A percentile compares a stretch with the other conserved stretches of the same genome.
Conservation (phyloP, 2,797 vertebrate species). For the Clangula hyemalis region DNA sequence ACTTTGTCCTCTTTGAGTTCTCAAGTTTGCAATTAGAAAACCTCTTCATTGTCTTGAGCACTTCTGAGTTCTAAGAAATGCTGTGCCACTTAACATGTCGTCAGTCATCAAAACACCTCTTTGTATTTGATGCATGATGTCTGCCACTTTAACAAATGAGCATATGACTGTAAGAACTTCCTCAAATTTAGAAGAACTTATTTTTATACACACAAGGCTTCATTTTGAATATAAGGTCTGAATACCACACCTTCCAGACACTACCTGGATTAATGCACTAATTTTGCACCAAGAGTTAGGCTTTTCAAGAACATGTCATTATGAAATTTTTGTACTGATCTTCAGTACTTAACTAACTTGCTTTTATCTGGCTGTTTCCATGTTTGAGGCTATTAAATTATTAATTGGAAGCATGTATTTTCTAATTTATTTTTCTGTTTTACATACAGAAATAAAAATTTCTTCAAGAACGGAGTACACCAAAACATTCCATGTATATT, state of each 20-base stretch:
- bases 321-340: background rate
- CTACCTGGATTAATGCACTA: background rate
- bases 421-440: background rate
- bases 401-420: background rate
- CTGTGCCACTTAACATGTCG: background rate
- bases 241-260: background rate
- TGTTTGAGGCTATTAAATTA: background rate
- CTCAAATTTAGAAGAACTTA: background rate
- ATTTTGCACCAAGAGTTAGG: background rate
- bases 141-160: background rate
- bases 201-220: background rate
- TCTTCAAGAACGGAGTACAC: background rate
- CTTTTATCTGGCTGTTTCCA: background rate
- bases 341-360: background rate
- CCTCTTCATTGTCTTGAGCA: background rate
- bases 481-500: background rate
- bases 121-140: background rate
- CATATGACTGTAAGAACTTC: background rate
- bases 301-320: background rate
- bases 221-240: background rate
- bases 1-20: background rate
- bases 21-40: background rate
- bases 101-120: background rate
- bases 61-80: background rate
- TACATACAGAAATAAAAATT: background rate